Percentiles rank a stretch among this genome's conserved stretches.
Conservation (phyloP, 2,797 vertebrate genomes). For the Enteromius treurensis region DNA sequence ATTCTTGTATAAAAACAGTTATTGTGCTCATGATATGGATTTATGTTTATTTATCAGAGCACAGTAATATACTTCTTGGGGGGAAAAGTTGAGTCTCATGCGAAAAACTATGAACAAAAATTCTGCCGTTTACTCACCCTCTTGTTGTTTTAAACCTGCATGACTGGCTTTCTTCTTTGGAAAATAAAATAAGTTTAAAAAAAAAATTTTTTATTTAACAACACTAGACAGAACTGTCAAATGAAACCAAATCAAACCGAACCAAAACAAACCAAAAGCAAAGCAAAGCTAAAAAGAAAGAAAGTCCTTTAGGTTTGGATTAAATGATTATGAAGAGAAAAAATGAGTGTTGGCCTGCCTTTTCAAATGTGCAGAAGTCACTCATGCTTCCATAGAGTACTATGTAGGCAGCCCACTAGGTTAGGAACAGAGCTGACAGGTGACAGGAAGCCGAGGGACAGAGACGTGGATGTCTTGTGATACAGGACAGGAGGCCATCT, state of each 20-base stretch:
- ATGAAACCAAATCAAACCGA: neutral
- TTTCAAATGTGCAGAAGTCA: neutral
- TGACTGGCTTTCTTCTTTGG: neutral
- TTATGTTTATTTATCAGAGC: neutral
- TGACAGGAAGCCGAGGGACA: slow-evolving; percentile 4
- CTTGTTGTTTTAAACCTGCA: neutral
- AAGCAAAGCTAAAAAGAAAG: neutral
- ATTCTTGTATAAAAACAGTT: neutral
- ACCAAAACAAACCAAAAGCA: too few species aligned
- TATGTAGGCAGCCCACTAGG: neutral
- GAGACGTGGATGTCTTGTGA: slow-evolving; percentile 8
- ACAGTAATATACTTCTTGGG: neutral
- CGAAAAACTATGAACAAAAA: neutral
- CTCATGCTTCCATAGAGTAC: neutral
- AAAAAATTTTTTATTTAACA: neutral
- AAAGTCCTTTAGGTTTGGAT: neutral
- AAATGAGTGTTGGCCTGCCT: neutral
- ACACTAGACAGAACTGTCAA: neutral
- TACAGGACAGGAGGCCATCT: slow-evolving; percentile 35
- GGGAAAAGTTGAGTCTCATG: neutral
- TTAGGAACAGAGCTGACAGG: slow-evolving; percentile 1
- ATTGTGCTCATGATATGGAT: neutral
- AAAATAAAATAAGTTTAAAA: neutral
- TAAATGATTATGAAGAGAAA: neutral
- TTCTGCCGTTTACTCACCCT: neutral